Evolutionary conservation across 2,888 invertebrate genomes (phyloP).

Genomic region (Tubulanus polymorphus): DNA sequence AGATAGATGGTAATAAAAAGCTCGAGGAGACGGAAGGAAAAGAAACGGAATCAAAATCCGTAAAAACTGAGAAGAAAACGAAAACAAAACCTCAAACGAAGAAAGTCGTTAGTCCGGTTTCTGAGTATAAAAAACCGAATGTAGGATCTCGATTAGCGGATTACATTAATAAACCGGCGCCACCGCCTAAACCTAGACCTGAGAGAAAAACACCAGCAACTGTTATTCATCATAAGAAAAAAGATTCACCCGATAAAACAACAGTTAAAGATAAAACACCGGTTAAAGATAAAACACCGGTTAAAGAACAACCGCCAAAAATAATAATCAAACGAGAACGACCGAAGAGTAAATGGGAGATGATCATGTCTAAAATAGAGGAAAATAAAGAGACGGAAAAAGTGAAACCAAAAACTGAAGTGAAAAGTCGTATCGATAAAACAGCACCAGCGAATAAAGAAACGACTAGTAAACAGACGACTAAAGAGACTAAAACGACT

Average conservation of each 20-base stretch:
- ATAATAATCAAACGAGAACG: slow-evolving; percentile 35
- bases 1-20: neutral
- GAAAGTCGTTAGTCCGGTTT: slow-evolving; percentile 16
- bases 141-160: slow-evolving; percentile 35
- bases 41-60: slow-evolving; percentile 8
- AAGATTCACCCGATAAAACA: slow-evolving; percentile 1
- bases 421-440: slow-evolving; percentile 73
- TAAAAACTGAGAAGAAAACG: slow-evolving; percentile 10
- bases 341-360: slow-evolving; percentile 45
- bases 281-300: slow-evolving; percentile 19
- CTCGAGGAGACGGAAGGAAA: slow-evolving; percentile 2
- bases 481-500: slow-evolving; percentile 12
- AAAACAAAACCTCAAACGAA: slow-evolving; percentile 18
- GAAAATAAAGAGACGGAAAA: slow-evolving; percentile 60
- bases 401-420: slow-evolving; percentile 66
- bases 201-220: slow-evolving; percentile 29
- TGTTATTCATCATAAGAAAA: slow-evolving; percentile 24
- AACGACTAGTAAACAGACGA: slow-evolving; percentile 9
- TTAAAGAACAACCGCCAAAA: slow-evolving; percentile 33
- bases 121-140: slow-evolving; percentile 36
- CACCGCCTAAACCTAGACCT: slow-evolving; percentile 30
- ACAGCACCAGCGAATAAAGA: neutral
- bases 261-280: neutral
- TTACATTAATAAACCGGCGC: slow-evolving; percentile 33
- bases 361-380: slow-evolving; percentile 42